Percentiles rank a stretch among this genome's conserved stretches.
phyloP scores from a whole-genome alignment of 2,888 invertebrate species.

The Apamea epomidion region DNA sequence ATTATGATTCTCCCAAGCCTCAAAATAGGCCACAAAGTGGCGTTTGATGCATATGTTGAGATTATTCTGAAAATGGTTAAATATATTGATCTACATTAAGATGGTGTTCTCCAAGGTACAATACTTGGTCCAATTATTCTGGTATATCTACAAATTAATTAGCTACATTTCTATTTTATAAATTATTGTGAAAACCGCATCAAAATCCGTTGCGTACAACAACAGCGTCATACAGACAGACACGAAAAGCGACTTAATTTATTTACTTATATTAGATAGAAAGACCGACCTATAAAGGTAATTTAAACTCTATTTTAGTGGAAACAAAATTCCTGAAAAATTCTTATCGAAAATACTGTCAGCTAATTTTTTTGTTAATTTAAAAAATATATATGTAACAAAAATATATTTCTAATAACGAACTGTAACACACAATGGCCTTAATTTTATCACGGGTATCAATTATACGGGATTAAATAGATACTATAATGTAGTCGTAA shows the following conservation, averaged over 20 bases:
- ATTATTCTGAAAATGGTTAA: neutral
- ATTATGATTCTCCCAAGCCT: neutral
- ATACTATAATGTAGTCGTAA: conserved; percentile 53
- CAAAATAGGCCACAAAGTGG: neutral
- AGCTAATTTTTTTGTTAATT: neutral
- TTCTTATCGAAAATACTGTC: neutral
- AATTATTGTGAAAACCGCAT: neutral
- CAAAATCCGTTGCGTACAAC: neutral
- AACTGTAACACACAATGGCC: conserved; percentile 50
- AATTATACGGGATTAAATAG: conserved; percentile 60
- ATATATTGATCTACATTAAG: neutral
- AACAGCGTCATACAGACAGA: neutral
- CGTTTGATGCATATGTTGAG: neutral
- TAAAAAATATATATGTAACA: neutral
- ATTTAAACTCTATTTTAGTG: neutral
- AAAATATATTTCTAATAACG: conserved; percentile 23
- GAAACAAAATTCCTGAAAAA: neutral
- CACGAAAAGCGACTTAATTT: neutral
- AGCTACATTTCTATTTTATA: neutral
- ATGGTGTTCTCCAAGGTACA: neutral
- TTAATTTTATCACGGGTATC: conserved; percentile 66
- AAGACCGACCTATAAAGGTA: neutral
- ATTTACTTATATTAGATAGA: neutral
- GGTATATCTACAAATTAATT: neutral
- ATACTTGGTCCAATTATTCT: neutral